phyloP scores from a whole-genome alignment of 1,140 invertebrate species.

The Notospermus geniculatus region DNA sequence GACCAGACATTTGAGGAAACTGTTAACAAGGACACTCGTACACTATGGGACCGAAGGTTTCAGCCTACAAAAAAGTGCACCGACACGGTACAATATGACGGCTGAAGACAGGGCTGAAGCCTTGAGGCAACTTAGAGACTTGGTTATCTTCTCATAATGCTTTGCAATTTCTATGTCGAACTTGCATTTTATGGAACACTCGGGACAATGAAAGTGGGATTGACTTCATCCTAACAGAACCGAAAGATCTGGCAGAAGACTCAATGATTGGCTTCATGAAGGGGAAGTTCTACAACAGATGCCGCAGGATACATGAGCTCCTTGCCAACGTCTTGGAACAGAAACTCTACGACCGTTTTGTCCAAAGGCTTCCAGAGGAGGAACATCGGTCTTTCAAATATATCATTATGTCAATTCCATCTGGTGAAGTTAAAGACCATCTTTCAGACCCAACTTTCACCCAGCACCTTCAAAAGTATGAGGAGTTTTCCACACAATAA shows the following conservation, averaged over 20 bases:
- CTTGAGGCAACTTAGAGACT: no score
- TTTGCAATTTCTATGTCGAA: conserved; percentile 4
- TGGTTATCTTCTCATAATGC: neutral
- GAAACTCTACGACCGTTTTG: conserved; percentile 1
- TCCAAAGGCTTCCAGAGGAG: neutral
- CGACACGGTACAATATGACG: no score
- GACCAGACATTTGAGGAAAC: no score
- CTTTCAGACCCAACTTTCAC: no score
- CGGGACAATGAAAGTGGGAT: neutral
- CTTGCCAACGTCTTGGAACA: conserved; percentile 3
- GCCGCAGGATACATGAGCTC: neutral
- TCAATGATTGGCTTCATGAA: neutral
- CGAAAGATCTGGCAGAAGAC: neutral
- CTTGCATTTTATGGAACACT: neutral
- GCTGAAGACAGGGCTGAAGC: no score
- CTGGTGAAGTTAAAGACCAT: no score
- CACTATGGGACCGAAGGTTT: no score
- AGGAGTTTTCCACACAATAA: no score
- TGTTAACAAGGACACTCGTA: no score
- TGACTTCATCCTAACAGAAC: neutral
- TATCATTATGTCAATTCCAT: neutral
- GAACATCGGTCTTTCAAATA: neutral
- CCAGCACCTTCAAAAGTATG: no score
- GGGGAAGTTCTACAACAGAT: conserved; percentile 7
- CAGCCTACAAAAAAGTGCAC: no score